Evolutionary conservation across 1,140 invertebrate species (phyloP).

Genomic region (Leptopilina clavipes): DNA sequence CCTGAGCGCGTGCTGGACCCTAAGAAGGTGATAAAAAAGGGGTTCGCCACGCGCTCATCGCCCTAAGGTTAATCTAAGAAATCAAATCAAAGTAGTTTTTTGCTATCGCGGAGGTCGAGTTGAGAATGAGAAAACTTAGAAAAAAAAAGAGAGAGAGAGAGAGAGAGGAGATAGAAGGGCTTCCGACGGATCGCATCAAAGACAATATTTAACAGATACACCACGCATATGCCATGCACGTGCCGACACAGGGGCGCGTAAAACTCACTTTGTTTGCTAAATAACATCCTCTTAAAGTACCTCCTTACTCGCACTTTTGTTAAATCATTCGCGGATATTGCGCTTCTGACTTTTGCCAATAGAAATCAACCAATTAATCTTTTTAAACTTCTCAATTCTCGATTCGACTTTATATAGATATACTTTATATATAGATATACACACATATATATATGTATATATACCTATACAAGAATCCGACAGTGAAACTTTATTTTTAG

Average conservation of each 20-base stretch:
- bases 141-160: slow-evolving; percentile 38
- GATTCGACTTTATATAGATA: background rate
- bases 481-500: slow-evolving; percentile 17
- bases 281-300: slow-evolving; percentile 62
- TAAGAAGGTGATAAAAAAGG: slow-evolving; percentile 58
- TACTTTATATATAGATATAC: no score
- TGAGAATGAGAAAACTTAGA: background rate
- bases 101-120: slow-evolving; percentile 50
- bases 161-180: slow-evolving; percentile 51
- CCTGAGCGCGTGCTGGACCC: slow-evolving; percentile 66
- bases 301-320: slow-evolving; percentile 38
- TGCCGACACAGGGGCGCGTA: slow-evolving; percentile 64
- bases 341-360: slow-evolving; percentile 6
- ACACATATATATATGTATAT: no score
- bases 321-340: background rate
- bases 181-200: slow-evolving; percentile 72
- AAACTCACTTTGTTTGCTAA: slow-evolving; percentile 69
- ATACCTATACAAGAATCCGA: background rate
- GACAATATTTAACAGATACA: slow-evolving; percentile 70
- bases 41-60: slow-evolving; percentile 69
- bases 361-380: slow-evolving; percentile 13
- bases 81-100: slow-evolving; percentile 73
- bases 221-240: slow-evolving; percentile 68
- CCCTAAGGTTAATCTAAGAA: slow-evolving; percentile 68
- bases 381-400: slow-evolving; percentile 4